These are phyloP conservation scores for Stigmatopora nigra DNA, from an alignment of 2,113 vertebrate species.

Conservation along the genomic window DNA sequence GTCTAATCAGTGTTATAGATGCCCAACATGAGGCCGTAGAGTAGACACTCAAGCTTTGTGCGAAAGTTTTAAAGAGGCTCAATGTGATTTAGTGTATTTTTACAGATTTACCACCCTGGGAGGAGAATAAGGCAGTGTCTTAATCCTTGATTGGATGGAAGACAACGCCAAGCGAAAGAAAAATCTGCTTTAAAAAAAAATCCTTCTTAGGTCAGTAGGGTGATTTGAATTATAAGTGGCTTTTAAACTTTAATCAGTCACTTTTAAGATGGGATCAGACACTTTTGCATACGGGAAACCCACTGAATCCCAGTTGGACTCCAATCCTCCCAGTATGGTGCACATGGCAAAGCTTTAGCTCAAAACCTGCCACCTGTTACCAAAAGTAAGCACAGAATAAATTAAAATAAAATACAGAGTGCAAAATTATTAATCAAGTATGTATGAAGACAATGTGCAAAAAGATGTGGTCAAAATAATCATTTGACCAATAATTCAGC, in stretches of 20 bases:
- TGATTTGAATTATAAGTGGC: conserved; percentile 57
- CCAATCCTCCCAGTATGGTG: conserved; percentile 23
- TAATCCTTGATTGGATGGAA: conserved; percentile 62
- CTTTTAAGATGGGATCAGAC: conserved; percentile 65
- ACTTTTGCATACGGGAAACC: conserved; percentile 42
- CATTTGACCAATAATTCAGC: neutral
- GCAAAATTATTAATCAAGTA: no score
- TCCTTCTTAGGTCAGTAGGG: conserved; percentile 49
- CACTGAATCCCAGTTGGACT: conserved; percentile 39
- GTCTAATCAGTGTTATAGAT: conserved; percentile 52
- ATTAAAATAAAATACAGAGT: neutral
- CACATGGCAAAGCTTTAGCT: conserved; percentile 49
- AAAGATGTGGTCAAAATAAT: neutral
- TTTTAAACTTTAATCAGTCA: conserved; percentile 55
- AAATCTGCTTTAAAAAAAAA: conserved; percentile 46
- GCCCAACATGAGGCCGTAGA: conserved; percentile 27
- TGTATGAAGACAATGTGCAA: no score
- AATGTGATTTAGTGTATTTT: conserved; percentile 52
- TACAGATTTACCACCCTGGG: conserved; percentile 52
- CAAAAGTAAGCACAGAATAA: conserved; percentile 13
- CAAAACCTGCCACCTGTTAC: conserved; percentile 55
- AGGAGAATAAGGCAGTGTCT: conserved; percentile 46
- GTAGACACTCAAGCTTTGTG: conserved; percentile 31
- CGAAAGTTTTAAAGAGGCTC: conserved; percentile 61
- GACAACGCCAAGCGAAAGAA: conserved; percentile 15